phyloP scores from a whole-genome alignment of 1,140 invertebrate genomes.

The Orussus abietinus region DNA sequence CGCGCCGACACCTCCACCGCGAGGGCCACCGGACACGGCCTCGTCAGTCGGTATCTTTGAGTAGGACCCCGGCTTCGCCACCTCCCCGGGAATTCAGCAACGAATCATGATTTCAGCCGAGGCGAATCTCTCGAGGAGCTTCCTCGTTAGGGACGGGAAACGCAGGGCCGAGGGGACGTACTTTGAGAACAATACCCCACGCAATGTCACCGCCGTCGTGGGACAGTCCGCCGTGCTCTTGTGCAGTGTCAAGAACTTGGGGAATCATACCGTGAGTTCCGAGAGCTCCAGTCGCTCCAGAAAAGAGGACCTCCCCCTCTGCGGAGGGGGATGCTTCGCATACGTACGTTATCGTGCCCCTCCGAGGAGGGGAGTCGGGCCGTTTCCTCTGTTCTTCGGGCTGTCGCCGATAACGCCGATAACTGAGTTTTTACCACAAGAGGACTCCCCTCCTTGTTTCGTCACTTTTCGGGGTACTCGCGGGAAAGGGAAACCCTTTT shows the following conservation, averaged over 20 bases:
- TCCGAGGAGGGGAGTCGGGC: no score
- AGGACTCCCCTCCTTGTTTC: no score
- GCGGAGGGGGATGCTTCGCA: no score
- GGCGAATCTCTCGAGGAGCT: slow-evolving; percentile 10
- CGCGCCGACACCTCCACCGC: slow-evolving; percentile 22
- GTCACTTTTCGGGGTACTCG: no score
- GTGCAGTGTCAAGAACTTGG: slow-evolving; percentile 79
- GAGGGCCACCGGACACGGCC: slow-evolving; percentile 6
- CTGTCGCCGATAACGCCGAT: no score
- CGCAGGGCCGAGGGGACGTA: slow-evolving; percentile 68
- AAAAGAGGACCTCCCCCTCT: slow-evolving; percentile 11
- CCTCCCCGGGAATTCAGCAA: no score
- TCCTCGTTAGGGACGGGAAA: slow-evolving; percentile 2
- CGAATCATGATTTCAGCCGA: no score
- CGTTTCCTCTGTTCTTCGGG: no score
- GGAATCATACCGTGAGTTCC: slow-evolving; percentile 77
- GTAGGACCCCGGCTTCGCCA: no score
- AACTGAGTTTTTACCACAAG: no score
- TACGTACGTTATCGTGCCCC: no score
- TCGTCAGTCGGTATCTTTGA: background rate
- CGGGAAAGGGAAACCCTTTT: no score
- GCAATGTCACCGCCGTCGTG: slow-evolving; percentile 76
- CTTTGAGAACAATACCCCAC: slow-evolving; percentile 74
- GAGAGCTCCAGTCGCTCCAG: background rate
- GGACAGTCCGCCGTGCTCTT: slow-evolving; percentile 75